phyloP scores from a whole-genome alignment of 2,113 vertebrate genomes.

The Percopsis transmontana region DNA sequence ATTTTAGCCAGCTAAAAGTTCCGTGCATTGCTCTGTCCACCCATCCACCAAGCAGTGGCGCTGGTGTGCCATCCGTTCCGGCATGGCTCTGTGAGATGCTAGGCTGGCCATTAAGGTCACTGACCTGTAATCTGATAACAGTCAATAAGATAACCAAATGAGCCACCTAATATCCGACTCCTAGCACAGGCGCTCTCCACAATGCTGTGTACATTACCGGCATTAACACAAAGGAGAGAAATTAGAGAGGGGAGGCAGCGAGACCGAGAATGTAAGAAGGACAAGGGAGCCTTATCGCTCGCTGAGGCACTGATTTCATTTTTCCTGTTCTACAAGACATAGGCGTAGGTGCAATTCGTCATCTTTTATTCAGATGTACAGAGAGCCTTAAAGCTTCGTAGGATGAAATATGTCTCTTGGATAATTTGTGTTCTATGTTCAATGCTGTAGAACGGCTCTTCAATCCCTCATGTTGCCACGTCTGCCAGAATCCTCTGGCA shows the following conservation, averaged over 20 bases:
- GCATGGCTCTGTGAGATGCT: constrained; percentile 43
- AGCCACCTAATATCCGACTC: constrained; percentile 70
- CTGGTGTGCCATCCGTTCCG: constrained; percentile 52
- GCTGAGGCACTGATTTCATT: constrained; percentile 45
- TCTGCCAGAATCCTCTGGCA: constrained; percentile 68
- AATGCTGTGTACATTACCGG: constrained; percentile 54
- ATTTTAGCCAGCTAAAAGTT: not conserved
- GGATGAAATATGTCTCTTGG: constrained; percentile 62
- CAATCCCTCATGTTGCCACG: constrained; percentile 60
- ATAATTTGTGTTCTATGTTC: constrained; percentile 64
- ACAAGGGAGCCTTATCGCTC: constrained; percentile 56
- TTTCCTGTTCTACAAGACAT: constrained; percentile 49
- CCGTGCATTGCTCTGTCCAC: constrained; percentile 15
- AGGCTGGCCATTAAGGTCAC: constrained; percentile 66
- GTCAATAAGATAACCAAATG: constrained; percentile 73
- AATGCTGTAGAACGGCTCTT: constrained; percentile 59
- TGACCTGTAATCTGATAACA: constrained; percentile 74
- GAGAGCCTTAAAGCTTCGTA: constrained; percentile 48
- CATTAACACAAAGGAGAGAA: constrained; percentile 44
- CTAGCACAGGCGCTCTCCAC: constrained; percentile 55
- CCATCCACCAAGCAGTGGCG: constrained; percentile 9
- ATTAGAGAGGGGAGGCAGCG: constrained; percentile 1
- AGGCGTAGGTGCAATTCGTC: constrained; percentile 51
- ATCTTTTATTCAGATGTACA: constrained; percentile 67
- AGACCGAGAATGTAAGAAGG: constrained; percentile 46